Conservation (phyloP, 2,113 vertebrate genomes). For the Psammodynastes pulverulentus region DNA sequence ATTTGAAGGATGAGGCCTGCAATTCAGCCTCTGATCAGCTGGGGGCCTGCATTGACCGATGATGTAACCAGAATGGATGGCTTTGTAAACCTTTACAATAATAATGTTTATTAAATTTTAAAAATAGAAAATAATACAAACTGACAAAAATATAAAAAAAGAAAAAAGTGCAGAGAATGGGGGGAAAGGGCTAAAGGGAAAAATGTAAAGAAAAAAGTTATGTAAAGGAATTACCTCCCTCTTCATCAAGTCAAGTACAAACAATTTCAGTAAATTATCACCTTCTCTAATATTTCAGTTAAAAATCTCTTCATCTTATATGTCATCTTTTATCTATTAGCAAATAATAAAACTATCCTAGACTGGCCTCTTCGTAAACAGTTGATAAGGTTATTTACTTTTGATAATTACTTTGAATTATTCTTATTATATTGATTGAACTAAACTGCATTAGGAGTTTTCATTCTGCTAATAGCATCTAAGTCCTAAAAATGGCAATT, state of each 20-base stretch:
- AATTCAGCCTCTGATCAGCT: background rate
- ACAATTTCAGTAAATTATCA: no score
- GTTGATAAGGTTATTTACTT: conserved; percentile 21
- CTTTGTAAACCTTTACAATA: background rate
- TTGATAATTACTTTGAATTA: conserved; percentile 21
- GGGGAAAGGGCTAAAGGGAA: no score
- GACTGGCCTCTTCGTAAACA: conserved; percentile 11
- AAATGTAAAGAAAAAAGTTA: no score
- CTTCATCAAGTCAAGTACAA: no score
- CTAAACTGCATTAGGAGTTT: conserved; percentile 27
- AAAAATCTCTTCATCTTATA: no score
- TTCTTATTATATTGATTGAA: conserved; percentile 24
- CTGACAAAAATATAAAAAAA: no score
- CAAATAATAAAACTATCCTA: background rate
- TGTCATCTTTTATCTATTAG: no score
- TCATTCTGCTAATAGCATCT: conserved; percentile 31
- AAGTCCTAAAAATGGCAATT: conserved; percentile 19
- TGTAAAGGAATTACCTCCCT: no score
- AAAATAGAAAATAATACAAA: no score
- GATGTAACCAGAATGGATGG: background rate
- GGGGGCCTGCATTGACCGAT: background rate
- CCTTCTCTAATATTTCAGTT: no score
- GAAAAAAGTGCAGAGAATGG: no score
- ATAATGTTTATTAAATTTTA: no score
- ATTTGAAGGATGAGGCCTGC: background rate